Conservation (phyloP, 2,113 vertebrate genomes). For the Synchiropus splendidus region DNA sequence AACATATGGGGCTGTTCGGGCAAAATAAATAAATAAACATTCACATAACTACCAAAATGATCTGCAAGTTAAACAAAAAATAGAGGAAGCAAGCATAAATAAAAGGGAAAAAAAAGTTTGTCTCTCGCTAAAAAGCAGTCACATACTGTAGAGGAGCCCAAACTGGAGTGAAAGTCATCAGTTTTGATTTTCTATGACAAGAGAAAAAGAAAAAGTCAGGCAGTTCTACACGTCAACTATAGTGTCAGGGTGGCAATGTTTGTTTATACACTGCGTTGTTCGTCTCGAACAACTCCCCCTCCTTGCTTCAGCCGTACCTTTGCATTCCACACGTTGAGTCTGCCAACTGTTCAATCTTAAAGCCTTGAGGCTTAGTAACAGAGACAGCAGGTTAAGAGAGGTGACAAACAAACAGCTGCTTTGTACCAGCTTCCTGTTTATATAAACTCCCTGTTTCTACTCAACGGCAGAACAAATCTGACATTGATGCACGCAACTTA, state of each 20-base stretch:
- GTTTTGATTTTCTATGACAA: too few species aligned
- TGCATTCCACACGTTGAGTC: constrained; percentile 22
- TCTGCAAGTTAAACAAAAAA: constrained; percentile 45
- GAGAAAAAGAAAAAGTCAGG: too few species aligned
- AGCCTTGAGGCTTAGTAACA: constrained; percentile 28
- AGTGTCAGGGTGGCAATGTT: too few species aligned
- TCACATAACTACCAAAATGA: constrained; percentile 47
- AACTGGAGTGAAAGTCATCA: too few species aligned
- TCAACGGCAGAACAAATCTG: constrained; percentile 10
- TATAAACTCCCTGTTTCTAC: constrained; percentile 9
- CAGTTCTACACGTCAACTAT: too few species aligned
- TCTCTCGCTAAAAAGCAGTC: too few species aligned
- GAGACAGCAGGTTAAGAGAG: constrained; percentile 34
- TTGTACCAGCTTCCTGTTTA: constrained; percentile 34
- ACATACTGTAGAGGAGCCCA: too few species aligned
- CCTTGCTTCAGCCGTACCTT: constrained; percentile 31
- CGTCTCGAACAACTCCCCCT: background rate
- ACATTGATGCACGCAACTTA: background rate
- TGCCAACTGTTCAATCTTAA: constrained; percentile 32
- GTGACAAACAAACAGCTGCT: constrained; percentile 44
- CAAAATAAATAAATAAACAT: constrained; percentile 56
- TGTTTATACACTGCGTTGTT: too few species aligned
- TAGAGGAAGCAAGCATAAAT: constrained; percentile 31
- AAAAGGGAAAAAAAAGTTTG: constrained; percentile 2
- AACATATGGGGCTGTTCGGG: constrained; percentile 65